These are phyloP conservation scores for Manis pentadactyla DNA, from an alignment of 2,797 vertebrate species.

Conservation along the genomic window DNA sequence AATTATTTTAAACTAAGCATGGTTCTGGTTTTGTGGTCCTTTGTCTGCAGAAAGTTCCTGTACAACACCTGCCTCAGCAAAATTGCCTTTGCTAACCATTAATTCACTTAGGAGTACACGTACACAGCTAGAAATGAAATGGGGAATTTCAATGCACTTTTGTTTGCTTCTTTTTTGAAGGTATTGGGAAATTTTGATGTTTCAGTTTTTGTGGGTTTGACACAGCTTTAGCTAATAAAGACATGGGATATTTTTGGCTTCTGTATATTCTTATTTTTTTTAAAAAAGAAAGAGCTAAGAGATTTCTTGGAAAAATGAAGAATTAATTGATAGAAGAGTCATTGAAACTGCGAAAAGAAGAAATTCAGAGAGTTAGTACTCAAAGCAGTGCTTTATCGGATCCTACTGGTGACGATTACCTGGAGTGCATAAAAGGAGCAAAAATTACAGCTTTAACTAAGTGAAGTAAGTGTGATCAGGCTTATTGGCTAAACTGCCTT, in stretches of 20 bases:
- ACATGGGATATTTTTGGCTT: background rate
- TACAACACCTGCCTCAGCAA: background rate
- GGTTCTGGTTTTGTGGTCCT: conserved; percentile 42
- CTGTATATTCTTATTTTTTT: background rate
- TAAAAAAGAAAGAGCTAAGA: background rate
- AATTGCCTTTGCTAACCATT: background rate
- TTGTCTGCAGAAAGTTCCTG: background rate
- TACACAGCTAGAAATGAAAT: background rate
- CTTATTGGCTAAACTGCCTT: accelerated
- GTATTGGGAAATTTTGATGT: accelerated
- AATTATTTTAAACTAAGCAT: conserved; percentile 63
- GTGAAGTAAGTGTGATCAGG: accelerated
- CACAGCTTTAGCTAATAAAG: background rate
- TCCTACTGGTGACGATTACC: accelerated
- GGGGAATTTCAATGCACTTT: background rate
- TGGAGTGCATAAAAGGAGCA: accelerated
- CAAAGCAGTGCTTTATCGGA: accelerated
- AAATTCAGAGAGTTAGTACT: accelerated
- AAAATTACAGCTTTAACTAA: accelerated
- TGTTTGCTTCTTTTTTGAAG: background rate
- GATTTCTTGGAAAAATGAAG: background rate
- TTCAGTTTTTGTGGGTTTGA: background rate
- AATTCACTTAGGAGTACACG: accelerated
- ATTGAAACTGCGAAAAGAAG: background rate
- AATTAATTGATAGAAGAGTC: background rate